These are phyloP conservation scores for Prietella phreatophila DNA, from an alignment of 2,113 vertebrate genomes.

Conservation along the genomic window DNA sequence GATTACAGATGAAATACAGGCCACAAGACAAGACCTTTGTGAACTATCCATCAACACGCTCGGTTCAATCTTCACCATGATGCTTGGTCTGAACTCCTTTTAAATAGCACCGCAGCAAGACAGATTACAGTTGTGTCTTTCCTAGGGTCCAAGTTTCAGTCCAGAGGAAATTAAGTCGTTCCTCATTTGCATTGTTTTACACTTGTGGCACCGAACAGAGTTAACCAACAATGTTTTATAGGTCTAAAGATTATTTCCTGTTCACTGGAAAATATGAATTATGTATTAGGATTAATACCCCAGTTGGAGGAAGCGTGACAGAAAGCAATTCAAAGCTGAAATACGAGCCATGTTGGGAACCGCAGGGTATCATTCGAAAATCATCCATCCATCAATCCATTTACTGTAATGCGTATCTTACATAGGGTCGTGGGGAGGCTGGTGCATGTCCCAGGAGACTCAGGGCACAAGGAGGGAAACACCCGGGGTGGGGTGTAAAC, in stretches of 20 bases:
- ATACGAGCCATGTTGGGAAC: not conserved
- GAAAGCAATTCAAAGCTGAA: not conserved
- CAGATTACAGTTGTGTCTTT: not conserved
- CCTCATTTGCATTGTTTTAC: not conserved
- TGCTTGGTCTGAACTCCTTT: not conserved
- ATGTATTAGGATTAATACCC: not conserved
- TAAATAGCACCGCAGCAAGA: not conserved
- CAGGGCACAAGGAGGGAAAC: no score
- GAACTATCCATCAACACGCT: not conserved
- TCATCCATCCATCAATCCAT: no score
- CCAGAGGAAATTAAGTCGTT: not conserved
- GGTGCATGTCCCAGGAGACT: no score
- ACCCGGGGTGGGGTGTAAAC: no score
- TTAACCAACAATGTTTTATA: not conserved
- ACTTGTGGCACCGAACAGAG: not conserved
- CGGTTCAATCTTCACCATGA: no score
- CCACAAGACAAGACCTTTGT: not conserved
- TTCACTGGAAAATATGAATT: not conserved
- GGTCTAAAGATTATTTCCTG: not conserved
- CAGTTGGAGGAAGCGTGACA: not conserved
- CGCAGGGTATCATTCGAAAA: not conserved
- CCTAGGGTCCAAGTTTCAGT: not conserved
- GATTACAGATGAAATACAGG: not conserved
- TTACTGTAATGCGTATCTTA: no score
- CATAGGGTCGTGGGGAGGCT: no score